Base-by-base conservation (phyloP, 2,797 vertebrate genomes). In the Diplodus sargus region DNA sequence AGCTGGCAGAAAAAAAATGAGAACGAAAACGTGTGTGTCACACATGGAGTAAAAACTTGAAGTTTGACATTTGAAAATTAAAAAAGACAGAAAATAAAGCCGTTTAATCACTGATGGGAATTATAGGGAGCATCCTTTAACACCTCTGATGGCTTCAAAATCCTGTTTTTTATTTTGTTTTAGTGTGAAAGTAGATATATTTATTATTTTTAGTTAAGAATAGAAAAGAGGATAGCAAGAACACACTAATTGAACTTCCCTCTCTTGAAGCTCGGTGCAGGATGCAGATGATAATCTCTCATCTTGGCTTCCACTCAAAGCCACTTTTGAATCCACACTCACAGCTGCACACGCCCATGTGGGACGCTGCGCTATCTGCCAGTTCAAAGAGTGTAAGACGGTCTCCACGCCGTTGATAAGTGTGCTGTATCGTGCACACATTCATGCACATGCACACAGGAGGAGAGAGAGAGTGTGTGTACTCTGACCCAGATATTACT, bases 401-500 rank as follows among this genome's bases (percentile, higher is more conserved):
- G 20, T 52, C 58, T 25, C 63, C 14, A 52, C 49, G 12, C 67
- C 54, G 25, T 48, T 30, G 16, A 74, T 75, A 48, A 47, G 5
- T 70, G 57, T n/a, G 30, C 13, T 45, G 30, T 57, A 69, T 13
- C 30, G 3, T 12, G 43, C 74, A 78, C 74, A 78, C 34, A 58
- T 53, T 54, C 48, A 66, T 25, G 25, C 71, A 70, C 48, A 53
- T 51, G 47, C 54, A 71, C 25, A 18, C 30, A 76, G 43, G 70
- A 57, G 39, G 39, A 39, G 30, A 34, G 30, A 34, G 39, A 74
- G 47, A 74, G 62, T 68, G 61, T 85, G 82, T 84, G 82, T 84
- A 76, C 74, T 87, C 70, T 92, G 92, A 94, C 94, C 93, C 92
- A 94, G 85, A 93, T 90, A 93, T 92, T 84, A 89, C 89, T 83